Evolutionary conservation across 53 echinoderm and acorn worm species (phyloP), one percentile per base, ranked within the genome.

Genomic region (Luidia sarsii): DNA sequence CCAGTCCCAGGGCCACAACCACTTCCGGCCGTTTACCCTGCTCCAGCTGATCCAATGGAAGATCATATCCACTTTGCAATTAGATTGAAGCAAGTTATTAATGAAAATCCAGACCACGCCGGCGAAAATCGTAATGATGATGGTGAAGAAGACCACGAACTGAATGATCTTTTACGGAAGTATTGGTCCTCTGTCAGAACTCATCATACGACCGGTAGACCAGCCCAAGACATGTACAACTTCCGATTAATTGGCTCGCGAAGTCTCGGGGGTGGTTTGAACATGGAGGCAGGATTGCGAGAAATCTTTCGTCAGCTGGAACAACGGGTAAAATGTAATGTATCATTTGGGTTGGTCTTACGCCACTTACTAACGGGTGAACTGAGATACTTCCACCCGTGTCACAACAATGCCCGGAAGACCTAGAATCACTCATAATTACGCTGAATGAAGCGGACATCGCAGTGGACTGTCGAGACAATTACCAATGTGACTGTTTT

Each of bases 291-390:
- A 8, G 56, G 23, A 2, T 10, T 56, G 29, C 5, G 39, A 24
- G 74, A 25, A 3, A 51, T 73, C 1, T 73, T 73, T 56, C 9
- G 14, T 22, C 48, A 27, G 30, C 74, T 56, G 18, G 35, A 33
- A 4, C 56, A 19, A 18, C 27, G 37, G 4, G 55, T 73, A 22
- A 86, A 86, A 56, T 45, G 80, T 15, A 80, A 86, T 50, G 50
- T 70, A 1, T 68, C 80, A 23, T 60, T 80, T 21, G 87, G 87
- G 1, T 86, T 86, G 48, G 29, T 86, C 23, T 31, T 86, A 7
- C 80, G 48, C 45, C 80, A 86, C 70, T 33, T 21, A 19, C 57
- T 57, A 33, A 86, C 80, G n/a, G 65, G 70, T 53, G 80, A 86
- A 33, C 61, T 43, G 35, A 32, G 80, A 28, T 86, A 69, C 55